A percentile compares a stretch with the other conserved stretches of the same genome.
Evolutionary conservation across 1,140 invertebrate species (phyloP).

Genomic region (Palaemon carinicauda): DNA sequence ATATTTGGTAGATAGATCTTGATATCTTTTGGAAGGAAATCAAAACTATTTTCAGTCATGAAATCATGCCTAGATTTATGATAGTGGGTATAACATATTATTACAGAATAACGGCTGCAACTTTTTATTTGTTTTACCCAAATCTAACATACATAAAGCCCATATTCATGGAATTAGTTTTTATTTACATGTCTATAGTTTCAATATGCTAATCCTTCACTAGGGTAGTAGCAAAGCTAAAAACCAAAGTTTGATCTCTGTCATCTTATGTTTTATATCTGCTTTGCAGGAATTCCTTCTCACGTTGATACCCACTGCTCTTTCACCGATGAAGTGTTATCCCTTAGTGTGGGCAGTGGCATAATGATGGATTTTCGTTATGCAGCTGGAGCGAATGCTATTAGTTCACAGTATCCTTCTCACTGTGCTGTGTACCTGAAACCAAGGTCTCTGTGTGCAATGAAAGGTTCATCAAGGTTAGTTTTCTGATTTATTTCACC

Average conservation of each 20-base stretch:
- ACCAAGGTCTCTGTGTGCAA: conserved; percentile 30
- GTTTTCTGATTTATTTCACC: background rate
- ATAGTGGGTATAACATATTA: too few relatives aligned
- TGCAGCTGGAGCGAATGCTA: conserved; percentile 67
- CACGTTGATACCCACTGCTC: conserved; percentile 96
- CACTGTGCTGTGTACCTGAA: conserved; percentile 34
- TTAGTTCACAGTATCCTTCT: conserved; percentile 66
- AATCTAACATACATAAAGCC: too few relatives aligned
- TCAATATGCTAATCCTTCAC: too few relatives aligned
- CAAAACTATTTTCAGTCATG: too few relatives aligned
- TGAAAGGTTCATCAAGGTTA: conserved; percentile 35
- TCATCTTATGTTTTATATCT: background rate
- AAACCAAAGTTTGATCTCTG: background rate
- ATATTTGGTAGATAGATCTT: too few relatives aligned
- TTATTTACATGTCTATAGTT: too few relatives aligned
- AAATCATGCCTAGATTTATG: too few relatives aligned
- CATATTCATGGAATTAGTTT: too few relatives aligned
- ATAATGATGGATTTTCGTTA: conserved; percentile 87
- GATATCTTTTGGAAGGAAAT: too few relatives aligned
- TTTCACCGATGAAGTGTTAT: conserved; percentile 89
- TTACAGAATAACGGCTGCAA: too few relatives aligned
- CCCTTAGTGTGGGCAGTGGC: conserved; percentile 85
- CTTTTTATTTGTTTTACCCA: too few relatives aligned
- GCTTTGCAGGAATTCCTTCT: conserved; percentile 82
- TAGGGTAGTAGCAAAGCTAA: too few relatives aligned